These are phyloP conservation scores for Didymodactylos carnosus DNA, from an alignment of 2,888 invertebrate species.

Conservation along the genomic window DNA sequence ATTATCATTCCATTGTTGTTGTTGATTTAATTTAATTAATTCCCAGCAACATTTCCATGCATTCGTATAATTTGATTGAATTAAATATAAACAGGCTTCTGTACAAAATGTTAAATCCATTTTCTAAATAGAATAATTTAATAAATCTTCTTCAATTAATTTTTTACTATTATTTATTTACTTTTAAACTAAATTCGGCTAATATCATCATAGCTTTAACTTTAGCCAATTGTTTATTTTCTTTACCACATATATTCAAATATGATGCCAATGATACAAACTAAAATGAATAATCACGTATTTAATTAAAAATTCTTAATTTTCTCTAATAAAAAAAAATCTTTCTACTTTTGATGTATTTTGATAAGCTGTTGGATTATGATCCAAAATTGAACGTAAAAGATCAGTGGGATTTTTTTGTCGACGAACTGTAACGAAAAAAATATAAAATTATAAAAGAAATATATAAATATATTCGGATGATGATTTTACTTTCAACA, in stretches of 20 bases:
- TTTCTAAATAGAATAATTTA: background rate
- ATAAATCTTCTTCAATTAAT: no score
- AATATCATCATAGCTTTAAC: background rate
- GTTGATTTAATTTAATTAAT: background rate
- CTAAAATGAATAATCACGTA: background rate
- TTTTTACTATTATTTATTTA: no score
- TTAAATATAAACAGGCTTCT: background rate
- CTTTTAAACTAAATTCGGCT: background rate
- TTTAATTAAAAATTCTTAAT: background rate
- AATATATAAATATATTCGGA: background rate
- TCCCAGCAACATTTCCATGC: background rate
- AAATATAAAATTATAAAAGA: background rate
- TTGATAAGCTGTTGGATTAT: background rate
- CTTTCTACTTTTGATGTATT: background rate
- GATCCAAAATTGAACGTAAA: background rate
- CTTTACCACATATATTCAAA: background rate
- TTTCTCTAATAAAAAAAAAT: no score
- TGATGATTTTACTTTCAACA: background rate
- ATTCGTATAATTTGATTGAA: background rate
- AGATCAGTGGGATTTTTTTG: background rate
- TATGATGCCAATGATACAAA: background rate
- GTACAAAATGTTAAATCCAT: background rate
- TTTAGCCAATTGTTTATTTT: background rate
- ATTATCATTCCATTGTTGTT: no score
- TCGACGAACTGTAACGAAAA: background rate